phyloP scores from a whole-genome alignment of 2,888 invertebrate species.

The Tryphoninae sp. region DNA sequence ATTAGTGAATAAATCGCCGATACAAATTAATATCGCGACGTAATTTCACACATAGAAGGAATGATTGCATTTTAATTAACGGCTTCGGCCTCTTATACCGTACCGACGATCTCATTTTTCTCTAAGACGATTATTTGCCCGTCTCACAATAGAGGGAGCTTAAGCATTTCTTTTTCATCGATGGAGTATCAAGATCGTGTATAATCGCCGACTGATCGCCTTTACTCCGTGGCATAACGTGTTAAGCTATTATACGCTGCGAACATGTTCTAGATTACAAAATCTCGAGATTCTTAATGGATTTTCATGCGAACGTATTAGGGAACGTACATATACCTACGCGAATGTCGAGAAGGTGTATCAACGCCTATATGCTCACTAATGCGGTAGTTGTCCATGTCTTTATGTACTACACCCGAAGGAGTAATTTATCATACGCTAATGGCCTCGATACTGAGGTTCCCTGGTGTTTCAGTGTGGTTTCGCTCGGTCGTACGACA shows the following conservation, averaged over 20 bases:
- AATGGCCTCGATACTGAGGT: slow-evolving; percentile 53
- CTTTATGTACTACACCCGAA: slow-evolving; percentile 51
- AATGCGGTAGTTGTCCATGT: slow-evolving; percentile 25
- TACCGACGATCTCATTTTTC: slow-evolving; percentile 38
- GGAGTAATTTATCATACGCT: slow-evolving; percentile 64
- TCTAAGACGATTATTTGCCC: slow-evolving; percentile 38
- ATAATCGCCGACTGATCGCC: slow-evolving; percentile 34
- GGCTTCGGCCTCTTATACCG: slow-evolving; percentile 26
- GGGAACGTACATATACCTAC: slow-evolving; percentile 10
- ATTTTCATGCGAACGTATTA: slow-evolving; percentile 50
- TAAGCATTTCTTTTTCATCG: slow-evolving; percentile 29
- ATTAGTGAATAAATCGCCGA: slow-evolving; percentile 40
- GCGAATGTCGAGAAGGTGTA: not conserved
- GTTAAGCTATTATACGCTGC: slow-evolving; percentile 44
- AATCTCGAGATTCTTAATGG: slow-evolving; percentile 62
- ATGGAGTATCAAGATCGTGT: slow-evolving; percentile 46
- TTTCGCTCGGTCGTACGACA: slow-evolving; percentile 15
- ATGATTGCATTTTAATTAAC: slow-evolving; percentile 61
- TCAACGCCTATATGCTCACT: slow-evolving; percentile 15
- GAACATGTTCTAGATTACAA: slow-evolving; percentile 53
- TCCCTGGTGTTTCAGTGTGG: slow-evolving; percentile 23
- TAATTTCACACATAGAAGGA: slow-evolving; percentile 30
- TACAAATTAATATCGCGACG: slow-evolving; percentile 44
- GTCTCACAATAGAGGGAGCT: not conserved
- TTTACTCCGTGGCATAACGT: slow-evolving; percentile 6